A percentile compares a stretch with the other conserved stretches of the same genome.
These are phyloP conservation scores for Diabrotica balteata DNA, from an alignment of 2,888 invertebrate species.

Conservation along the genomic window DNA sequence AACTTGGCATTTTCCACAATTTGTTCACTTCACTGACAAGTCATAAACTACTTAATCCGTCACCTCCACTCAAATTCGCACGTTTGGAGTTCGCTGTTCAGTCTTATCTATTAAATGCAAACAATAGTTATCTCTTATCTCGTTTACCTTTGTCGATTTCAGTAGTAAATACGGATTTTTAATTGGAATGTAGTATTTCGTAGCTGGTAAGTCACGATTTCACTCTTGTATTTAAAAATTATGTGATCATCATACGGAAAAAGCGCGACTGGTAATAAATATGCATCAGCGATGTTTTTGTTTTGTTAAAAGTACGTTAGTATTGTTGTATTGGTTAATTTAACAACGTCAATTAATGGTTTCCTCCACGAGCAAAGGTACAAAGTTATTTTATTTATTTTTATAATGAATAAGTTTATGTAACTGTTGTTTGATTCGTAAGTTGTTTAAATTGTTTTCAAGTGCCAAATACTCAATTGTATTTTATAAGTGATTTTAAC, in stretches of 20 bases:
- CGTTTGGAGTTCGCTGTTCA: slow-evolving; percentile 11
- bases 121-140: slow-evolving; percentile 32
- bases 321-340: slow-evolving; percentile 6
- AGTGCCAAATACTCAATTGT: slow-evolving; percentile 3
- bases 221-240: slow-evolving; percentile 12
- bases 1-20: slow-evolving; percentile 31
- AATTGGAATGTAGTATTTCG: slow-evolving; percentile 6
- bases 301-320: slow-evolving; percentile 6
- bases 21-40: slow-evolving; percentile 5
- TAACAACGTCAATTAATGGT: slow-evolving; percentile 15
- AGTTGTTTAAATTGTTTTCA: background rate
- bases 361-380: slow-evolving; percentile 19
- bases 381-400: slow-evolving; percentile 5
- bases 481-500: background rate
- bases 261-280: slow-evolving; percentile 18
- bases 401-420: slow-evolving; percentile 5
- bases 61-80: slow-evolving; percentile 12
- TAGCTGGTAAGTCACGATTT: slow-evolving; percentile 20
- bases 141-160: slow-evolving; percentile 20
- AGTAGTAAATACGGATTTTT: slow-evolving; percentile 16
- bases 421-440: background rate
- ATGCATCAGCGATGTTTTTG: slow-evolving; percentile 3
- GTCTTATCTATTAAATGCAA: slow-evolving; percentile 26
- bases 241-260: slow-evolving; percentile 21
- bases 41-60: background rate